Evolutionary conservation across 1,140 invertebrate genomes (phyloP).

Genomic region (Lasaia peninsularis): DNA sequence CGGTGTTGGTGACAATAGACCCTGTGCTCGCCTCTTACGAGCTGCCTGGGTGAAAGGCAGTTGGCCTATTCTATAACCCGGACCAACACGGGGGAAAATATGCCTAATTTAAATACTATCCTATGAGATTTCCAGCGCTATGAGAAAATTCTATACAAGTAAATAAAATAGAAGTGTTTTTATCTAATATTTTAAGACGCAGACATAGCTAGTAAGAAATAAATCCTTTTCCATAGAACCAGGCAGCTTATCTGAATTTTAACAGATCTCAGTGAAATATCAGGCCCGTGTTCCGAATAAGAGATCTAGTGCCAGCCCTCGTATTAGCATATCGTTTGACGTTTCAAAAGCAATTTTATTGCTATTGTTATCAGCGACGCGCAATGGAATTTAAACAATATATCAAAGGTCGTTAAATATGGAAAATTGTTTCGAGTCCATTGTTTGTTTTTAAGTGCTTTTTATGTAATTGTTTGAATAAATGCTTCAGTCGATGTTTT

Average conservation of each 20-base stretch:
- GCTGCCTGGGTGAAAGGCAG: too few relatives aligned
- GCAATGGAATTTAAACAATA: slow-evolving; percentile 59
- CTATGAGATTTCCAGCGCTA: too few relatives aligned
- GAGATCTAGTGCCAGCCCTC: slow-evolving; percentile 40
- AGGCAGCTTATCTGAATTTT: slow-evolving; percentile 56
- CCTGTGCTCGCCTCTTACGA: too few relatives aligned
- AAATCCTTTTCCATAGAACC: slow-evolving; percentile 34
- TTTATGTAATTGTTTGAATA: slow-evolving; percentile 4
- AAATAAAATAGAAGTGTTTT: too few relatives aligned
- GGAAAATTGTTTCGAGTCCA: slow-evolving; percentile 3
- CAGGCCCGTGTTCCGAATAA: slow-evolving; percentile 55
- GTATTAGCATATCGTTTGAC: slow-evolving; percentile 70
- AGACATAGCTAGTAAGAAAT: neutral
- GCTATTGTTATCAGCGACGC: slow-evolving; percentile 48
- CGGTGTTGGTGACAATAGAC: too few relatives aligned
- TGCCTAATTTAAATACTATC: too few relatives aligned
- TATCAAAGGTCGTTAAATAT: slow-evolving; percentile 32
- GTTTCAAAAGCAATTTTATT: slow-evolving; percentile 67
- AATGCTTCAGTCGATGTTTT: neutral
- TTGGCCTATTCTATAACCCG: too few relatives aligned
- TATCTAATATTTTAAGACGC: neutral
- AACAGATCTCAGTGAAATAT: slow-evolving; percentile 70
- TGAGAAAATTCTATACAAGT: too few relatives aligned
- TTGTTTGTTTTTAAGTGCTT: slow-evolving; percentile 1
- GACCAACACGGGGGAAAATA: too few relatives aligned